Evolutionary conservation across 1,140 invertebrate species (phyloP), one percentile per base, ranked within the genome.

Genomic region (Plodia interpunctella): DNA sequence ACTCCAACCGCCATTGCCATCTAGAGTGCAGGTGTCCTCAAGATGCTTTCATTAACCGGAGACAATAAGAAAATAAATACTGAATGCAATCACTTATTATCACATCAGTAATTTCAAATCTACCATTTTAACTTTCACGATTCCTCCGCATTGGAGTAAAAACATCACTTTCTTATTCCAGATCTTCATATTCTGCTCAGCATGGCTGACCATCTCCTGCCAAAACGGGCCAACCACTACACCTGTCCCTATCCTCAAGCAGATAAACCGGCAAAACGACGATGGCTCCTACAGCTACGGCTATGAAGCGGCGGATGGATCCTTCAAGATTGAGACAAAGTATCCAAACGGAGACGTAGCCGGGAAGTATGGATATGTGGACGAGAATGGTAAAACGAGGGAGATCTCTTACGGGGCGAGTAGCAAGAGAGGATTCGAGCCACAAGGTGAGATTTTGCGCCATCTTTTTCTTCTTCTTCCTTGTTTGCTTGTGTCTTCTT

Each of bases 271-370:
- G 61, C 94, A 95, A 78, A 97, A 96, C 76, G 95, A 96, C 55
- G 95, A 97, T 66, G 96, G 95, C 0, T 96, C 94, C 17, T 96
- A 96, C 86, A 96, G 94, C 67, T 97, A 95, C 74, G 97, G 96
- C 0, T 98, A 97, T 78, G 96, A 97, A 83, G 95, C 92, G 0
- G 96, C 95, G 0, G 96, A 97, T 76, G 96, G 96, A n/a, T 94
- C 95, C 21, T 97, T 96, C 90, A 97, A 97, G 85, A 97, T 97
- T 60, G 96, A 98, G 82, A 96, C 95, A 0, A 96, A 96, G 78
- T 95, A 95, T 66, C 92, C 94, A 0, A 94, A 92, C 19, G 95
- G 96, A 0, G 95, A 96, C 72, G 94, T 97, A 3, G 94, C 94
- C 38, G 96, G 96, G 51, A 95, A 96, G 78, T 94, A 95, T 73